phyloP scores from a whole-genome alignment of 1,140 invertebrate species.

The Ostrea edulis region DNA sequence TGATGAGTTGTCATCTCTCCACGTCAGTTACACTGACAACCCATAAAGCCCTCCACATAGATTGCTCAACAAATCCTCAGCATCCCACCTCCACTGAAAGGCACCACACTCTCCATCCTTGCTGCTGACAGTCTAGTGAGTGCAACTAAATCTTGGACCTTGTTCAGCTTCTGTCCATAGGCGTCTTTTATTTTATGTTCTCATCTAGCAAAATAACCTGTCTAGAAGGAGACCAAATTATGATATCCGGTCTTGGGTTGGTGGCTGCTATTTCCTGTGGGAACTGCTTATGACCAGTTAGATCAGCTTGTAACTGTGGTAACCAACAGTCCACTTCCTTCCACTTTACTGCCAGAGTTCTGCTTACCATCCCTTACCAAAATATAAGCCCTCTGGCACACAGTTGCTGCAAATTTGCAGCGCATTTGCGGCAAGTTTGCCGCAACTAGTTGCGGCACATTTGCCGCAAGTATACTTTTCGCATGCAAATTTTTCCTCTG shows the following conservation, averaged over 20 bases:
- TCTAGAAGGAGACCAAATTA: conserved; percentile 10
- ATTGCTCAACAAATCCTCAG: neutral
- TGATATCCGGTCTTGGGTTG: neutral
- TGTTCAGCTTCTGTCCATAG: no score
- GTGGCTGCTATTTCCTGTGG: no score
- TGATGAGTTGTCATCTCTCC: neutral
- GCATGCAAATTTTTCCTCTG: no score
- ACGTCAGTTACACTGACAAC: neutral
- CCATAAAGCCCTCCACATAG: neutral
- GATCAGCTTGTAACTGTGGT: neutral
- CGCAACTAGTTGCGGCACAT: no score
- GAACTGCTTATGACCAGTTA: neutral
- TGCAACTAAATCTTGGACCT: neutral
- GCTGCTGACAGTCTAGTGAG: neutral
- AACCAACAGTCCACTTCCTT: neutral
- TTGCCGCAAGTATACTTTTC: no score
- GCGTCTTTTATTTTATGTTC: no score
- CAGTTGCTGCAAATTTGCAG: no score
- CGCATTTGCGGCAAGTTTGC: no score
- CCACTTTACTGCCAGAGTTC: neutral
- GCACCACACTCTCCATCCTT: neutral
- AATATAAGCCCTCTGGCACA: no score
- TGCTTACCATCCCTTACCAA: no score
- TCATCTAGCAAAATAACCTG: conserved; percentile 27
- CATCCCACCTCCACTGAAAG: neutral